A percentile compares a stretch with the other conserved stretches of the same genome.
These are phyloP conservation scores for Crossoptilon crossoptilon DNA, from an alignment of 2,797 vertebrate species.

Conservation along the genomic window DNA sequence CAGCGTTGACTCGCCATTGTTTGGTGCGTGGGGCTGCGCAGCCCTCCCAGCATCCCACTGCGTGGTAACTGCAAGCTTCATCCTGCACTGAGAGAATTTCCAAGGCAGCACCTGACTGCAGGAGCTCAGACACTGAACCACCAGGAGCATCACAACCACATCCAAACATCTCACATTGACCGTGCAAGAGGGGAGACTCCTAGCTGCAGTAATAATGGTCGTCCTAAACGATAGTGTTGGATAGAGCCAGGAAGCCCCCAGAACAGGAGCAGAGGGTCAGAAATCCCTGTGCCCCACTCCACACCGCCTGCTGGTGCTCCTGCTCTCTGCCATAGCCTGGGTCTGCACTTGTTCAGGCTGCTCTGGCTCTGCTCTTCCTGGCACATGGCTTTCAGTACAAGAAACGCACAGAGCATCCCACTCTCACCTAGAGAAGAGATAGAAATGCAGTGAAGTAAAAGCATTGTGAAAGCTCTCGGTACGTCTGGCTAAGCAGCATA, in stretches of 20 bases:
- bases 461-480: rapidly evolving
- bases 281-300: background rate
- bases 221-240: background rate
- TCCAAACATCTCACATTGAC: background rate
- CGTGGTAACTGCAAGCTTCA: background rate
- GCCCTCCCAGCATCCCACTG: background rate
- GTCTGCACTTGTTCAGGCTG: background rate
- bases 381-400: rapidly evolving
- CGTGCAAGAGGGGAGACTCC: background rate
- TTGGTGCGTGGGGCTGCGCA: too few relatives aligned
- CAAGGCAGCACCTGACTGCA: background rate
- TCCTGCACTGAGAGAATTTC: background rate
- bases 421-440: background rate
- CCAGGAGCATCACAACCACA: background rate
- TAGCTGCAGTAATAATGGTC: background rate
- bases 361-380: background rate
- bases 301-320: background rate
- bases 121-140: background rate
- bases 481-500: background rate
- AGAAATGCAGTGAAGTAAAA: background rate
- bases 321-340: background rate
- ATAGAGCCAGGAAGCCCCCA: background rate
- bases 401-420: rapidly evolving
- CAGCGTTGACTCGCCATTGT: background rate
- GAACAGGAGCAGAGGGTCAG: background rate